A percentile compares a stretch with the other conserved stretches of the same genome.
Conservation (phyloP, 2,113 vertebrate species). For the Passer domesticus region DNA sequence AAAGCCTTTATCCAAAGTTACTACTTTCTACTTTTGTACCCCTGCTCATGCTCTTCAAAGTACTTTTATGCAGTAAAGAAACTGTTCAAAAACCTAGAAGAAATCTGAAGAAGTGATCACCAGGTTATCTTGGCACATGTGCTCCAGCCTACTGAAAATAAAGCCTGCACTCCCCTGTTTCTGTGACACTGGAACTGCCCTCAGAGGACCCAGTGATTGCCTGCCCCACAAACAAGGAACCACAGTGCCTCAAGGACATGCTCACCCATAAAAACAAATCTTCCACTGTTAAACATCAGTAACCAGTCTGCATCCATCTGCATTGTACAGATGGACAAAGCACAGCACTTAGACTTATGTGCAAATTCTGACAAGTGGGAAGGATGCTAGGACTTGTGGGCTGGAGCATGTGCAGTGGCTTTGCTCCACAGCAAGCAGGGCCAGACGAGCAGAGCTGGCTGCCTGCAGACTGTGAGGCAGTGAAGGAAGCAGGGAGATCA, state of each 20-base stretch:
- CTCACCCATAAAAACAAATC: background rate
- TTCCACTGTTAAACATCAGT: background rate
- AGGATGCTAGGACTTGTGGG: background rate
- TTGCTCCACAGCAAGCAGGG: background rate
- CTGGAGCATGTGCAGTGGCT: background rate
- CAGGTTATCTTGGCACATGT: background rate
- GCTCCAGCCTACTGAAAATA: background rate
- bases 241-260: accelerated
- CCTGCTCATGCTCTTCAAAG: background rate
- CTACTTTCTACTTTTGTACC: background rate
- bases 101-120: background rate
- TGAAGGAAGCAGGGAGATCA: background rate
- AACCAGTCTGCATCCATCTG: background rate
- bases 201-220: background rate
- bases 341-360: background rate
- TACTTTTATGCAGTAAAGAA: background rate
- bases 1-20: background rate
- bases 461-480: background rate
- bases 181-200: background rate
- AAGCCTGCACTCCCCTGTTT: background rate
- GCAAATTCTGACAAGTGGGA: background rate
- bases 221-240: background rate
- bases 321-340: background rate
- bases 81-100: background rate
- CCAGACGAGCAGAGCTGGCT: background rate